Base-by-base conservation (phyloP, 2,113 vertebrate species). In the Neogobius melanostomus region DNA sequence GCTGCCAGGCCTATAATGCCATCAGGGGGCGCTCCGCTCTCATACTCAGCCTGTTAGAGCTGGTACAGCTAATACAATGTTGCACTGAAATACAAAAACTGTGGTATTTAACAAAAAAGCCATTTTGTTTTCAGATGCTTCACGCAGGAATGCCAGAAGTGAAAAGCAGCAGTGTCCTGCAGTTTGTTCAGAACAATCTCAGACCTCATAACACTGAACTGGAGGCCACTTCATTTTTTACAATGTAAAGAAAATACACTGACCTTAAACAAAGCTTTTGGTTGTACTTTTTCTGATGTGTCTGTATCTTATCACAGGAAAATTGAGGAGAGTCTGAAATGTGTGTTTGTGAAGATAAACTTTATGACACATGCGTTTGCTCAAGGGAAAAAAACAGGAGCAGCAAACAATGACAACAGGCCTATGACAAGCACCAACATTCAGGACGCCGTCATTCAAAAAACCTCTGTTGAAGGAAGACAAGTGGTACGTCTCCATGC, bases 211-310 rank as follows among this genome's bases (percentile, higher is more conserved):
- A 95, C 89, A 94, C 95, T 2, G 94, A 95, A 36, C 85, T 94
- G 21, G 92, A 97, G 82, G 95, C 95, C 63, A 95, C 95, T 0
- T 95, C 93, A 60, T 94, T 94, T 83, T 98, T 98, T 45, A 96
- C 95, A 75, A 95, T 91, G 95, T 97, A 93, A 77, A 17, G 36
- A 68, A 0, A 1, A 2, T 11, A 14, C 17, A 59, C 11, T 6
- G 28, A 10, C 16, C 10, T 52, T 21, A 9, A 69, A 16, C 1
- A 63, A 11, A 54, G 11, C 53, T 16, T 49, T 66, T 0, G 63
- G n/a, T 60, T 16, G 12, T 28, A 12, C 4, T 47, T 64, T 48
- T 15, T 8, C 16, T 59, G 1, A 15, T 47, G 28, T 49, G 15
- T 64, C 7, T 67, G 8, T 14, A 1, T 65, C 49, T 53, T 81